These are phyloP conservation scores for Perca flavescens DNA, from an alignment of 2,113 vertebrate genomes.

Conservation along the genomic window DNA sequence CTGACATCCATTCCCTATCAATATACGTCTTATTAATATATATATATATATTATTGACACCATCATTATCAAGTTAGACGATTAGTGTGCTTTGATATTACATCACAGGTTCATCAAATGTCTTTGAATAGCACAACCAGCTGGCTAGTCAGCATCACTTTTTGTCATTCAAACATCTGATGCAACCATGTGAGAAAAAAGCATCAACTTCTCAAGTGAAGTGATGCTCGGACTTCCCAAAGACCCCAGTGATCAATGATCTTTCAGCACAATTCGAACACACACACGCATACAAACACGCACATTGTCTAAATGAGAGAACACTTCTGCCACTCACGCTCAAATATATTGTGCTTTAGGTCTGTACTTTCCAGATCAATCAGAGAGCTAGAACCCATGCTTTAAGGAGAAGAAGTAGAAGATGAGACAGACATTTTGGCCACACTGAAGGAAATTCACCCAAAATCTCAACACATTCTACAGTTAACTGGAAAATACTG, in stretches of 20 bases:
- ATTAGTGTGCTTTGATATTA: conserved; percentile 74
- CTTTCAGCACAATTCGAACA: conserved; percentile 70
- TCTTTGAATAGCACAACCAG: conserved; percentile 65
- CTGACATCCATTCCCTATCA: conserved; percentile 45
- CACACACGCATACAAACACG: conserved; percentile 43
- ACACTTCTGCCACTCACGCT: conserved; percentile 53
- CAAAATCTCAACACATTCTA: conserved; percentile 25
- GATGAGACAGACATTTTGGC: conserved; percentile 32
- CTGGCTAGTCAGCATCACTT: conserved; percentile 49
- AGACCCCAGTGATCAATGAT: conserved; percentile 53
- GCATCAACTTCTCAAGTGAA: conserved; percentile 55
- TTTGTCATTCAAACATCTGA: conserved; percentile 64
- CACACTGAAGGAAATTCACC: conserved; percentile 18
- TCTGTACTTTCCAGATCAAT: conserved; percentile 41
- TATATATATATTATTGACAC: conserved; percentile 68
- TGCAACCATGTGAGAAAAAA: conserved; percentile 57
- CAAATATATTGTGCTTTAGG: conserved; percentile 53
- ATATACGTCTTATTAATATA: conserved; percentile 74
- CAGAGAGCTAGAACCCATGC: not conserved
- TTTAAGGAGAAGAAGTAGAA: conserved; percentile 19
- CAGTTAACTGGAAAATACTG: conserved; percentile 24
- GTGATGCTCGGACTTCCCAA: conserved; percentile 51
- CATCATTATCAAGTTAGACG: conserved; percentile 69
- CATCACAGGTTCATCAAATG: conserved; percentile 63
- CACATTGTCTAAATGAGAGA: conserved; percentile 72